Evolutionary conservation across 2,888 invertebrate species (phyloP).

Genomic region (Encarsia formosa): DNA sequence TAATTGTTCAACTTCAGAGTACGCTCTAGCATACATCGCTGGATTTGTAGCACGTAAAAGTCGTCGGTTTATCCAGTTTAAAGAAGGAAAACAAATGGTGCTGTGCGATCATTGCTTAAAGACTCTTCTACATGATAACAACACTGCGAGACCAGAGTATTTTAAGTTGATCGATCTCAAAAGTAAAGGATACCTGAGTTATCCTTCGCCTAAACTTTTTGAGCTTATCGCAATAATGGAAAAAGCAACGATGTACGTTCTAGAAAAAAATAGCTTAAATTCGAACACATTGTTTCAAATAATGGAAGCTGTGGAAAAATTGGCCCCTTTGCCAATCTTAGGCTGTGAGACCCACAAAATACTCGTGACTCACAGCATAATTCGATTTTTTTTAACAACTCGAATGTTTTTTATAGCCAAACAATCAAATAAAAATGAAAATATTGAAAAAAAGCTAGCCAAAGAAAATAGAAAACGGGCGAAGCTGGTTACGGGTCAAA

Average conservation of each 20-base stretch:
- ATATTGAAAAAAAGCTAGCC: conserved; percentile 6
- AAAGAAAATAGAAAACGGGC: no score
- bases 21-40: neutral
- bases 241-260: neutral
- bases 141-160: neutral
- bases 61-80: neutral
- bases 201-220: conserved; percentile 4
- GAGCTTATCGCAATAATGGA: neutral
- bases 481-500: no score
- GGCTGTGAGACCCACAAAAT: conserved; percentile 8
- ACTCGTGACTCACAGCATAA: neutral
- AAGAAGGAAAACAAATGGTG: no score
- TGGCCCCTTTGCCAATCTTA: neutral
- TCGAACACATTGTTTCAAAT: conserved; percentile 2
- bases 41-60: neutral
- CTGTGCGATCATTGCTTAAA: neutral
- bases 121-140: neutral
- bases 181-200: neutral
- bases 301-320: neutral
- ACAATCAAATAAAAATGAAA: conserved; percentile 15
- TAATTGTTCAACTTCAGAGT: neutral
- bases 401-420: conserved; percentile 20
- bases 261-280: neutral
- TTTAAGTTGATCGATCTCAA: conserved; percentile 9
- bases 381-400: conserved; percentile 13